These are phyloP conservation scores for Hyles vespertilio DNA, from an alignment of 1,140 invertebrate genomes.

Conservation along the genomic window DNA sequence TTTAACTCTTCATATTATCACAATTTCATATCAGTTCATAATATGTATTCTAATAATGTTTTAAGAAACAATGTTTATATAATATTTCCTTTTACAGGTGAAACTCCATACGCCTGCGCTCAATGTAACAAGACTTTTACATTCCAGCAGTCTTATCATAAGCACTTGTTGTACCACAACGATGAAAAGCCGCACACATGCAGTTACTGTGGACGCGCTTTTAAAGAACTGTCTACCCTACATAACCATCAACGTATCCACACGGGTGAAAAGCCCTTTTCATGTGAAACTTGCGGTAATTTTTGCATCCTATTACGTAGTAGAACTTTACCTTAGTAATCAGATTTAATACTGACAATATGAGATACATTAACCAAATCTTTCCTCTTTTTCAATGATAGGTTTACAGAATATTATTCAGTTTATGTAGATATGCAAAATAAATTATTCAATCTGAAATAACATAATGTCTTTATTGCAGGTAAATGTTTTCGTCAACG, in stretches of 20 bases:
- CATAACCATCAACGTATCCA: conserved; percentile 93
- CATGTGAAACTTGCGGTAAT: conserved; percentile 92
- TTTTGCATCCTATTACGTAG: conserved; percentile 12
- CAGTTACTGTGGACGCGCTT: conserved; percentile 86
- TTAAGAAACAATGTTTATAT: conserved; percentile 1
- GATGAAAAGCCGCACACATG: conserved; percentile 91
- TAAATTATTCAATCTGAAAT: background rate
- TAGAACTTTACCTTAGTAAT: no score
- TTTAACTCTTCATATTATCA: no score
- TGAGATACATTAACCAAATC: no score
- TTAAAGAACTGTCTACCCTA: conserved; percentile 92
- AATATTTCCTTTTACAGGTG: conserved; percentile 76
- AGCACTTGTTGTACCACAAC: conserved; percentile 90
- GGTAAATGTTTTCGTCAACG: conserved; percentile 91
- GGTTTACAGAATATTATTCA: no score
- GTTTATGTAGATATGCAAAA: no score
- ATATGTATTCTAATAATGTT: no score
- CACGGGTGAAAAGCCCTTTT: conserved; percentile 93
- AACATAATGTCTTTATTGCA: conserved; percentile 56
- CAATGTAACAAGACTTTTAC: conserved; percentile 93
- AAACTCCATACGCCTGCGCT: conserved; percentile 90
- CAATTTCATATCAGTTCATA: no score
- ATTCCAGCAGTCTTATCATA: conserved; percentile 94
- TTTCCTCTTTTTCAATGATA: no score
- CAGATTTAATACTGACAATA: no score